A percentile compares a stretch with the other conserved stretches of the same genome.
Conservation (phyloP, 2,113 vertebrate species). For the Lichenostomus cassidix region DNA sequence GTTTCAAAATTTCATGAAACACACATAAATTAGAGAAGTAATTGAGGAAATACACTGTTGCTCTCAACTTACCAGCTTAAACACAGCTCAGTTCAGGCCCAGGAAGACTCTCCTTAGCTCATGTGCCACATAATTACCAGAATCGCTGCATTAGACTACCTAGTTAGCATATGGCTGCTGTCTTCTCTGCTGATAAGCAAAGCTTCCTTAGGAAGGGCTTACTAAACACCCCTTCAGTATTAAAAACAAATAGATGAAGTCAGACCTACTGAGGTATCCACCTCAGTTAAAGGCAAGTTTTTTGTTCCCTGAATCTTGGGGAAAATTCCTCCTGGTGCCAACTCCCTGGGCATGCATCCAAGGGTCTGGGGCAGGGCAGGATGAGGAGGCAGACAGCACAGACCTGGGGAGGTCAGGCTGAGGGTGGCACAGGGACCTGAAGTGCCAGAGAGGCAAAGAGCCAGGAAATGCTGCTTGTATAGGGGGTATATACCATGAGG, state of each 20-base stretch:
- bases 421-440: fast-evolving
- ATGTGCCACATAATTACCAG: not conserved
- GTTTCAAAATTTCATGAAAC: not conserved
- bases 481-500: not conserved
- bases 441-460: not conserved
- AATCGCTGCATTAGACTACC: not conserved
- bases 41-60: not conserved
- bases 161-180: not conserved
- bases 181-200: not conserved
- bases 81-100: not conserved
- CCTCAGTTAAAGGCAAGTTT: not conserved
- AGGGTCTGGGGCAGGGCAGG: not conserved
- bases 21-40: not conserved
- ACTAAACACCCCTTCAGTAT: not conserved
- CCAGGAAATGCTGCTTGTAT: not conserved
- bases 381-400: fast-evolving
- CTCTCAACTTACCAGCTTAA: not conserved
- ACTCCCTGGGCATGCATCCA: fast-evolving
- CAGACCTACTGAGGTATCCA: not conserved
- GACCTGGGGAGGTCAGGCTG: not conserved
- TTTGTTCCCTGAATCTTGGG: not conserved
- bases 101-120: not conserved
- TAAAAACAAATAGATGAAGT: not conserved
- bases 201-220: not conserved
- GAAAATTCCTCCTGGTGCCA: not conserved